Conservation (phyloP, 2,113 vertebrate genomes). For the Crotalus helleri region DNA sequence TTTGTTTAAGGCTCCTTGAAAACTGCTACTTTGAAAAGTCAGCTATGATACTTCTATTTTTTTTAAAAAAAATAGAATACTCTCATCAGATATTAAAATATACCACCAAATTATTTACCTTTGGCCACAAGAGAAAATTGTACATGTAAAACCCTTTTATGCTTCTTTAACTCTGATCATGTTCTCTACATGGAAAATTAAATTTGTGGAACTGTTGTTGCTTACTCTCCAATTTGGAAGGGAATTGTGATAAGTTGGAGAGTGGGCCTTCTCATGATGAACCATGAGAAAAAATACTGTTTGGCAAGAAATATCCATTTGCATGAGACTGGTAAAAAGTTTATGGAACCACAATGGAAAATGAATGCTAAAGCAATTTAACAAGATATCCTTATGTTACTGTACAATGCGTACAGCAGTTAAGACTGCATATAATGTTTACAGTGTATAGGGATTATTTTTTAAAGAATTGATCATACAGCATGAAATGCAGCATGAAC, state of each 20-base stretch:
- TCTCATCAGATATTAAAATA: neutral
- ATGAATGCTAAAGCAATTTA: neutral
- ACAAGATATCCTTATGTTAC: neutral
- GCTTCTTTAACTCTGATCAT: neutral
- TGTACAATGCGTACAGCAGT: neutral
- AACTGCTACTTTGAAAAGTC: neutral
- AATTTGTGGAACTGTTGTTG: neutral
- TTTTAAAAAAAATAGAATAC: neutral
- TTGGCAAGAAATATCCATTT: neutral
- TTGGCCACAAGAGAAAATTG: neutral
- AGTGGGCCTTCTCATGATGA: neutral
- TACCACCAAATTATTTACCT: neutral
- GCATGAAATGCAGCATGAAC: neutral
- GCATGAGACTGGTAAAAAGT: neutral
- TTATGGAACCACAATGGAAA: neutral
- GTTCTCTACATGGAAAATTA: neutral
- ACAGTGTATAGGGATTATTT: neutral
- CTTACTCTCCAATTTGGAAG: neutral
- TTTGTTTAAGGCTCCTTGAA: neutral
- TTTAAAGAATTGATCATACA: conserved; percentile 31
- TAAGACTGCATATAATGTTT: neutral
- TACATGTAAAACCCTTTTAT: neutral
- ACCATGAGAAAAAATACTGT: neutral
- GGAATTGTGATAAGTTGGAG: neutral
- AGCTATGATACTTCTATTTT: neutral